Conservation (phyloP, 1,140 invertebrate species). For the Eriosoma lanigerum region DNA sequence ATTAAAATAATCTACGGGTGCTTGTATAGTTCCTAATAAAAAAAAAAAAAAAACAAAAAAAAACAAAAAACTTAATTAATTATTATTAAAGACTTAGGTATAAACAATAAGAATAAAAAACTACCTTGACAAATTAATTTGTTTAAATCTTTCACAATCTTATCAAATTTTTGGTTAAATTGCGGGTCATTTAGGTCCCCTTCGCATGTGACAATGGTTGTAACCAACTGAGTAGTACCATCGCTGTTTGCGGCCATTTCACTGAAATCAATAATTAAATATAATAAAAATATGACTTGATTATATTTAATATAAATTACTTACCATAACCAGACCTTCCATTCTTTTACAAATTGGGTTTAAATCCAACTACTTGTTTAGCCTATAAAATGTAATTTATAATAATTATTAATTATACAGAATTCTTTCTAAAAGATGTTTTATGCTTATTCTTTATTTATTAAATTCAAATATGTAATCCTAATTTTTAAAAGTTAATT, state of each 20-base stretch:
- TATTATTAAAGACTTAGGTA: not conserved
- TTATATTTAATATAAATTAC: not conserved
- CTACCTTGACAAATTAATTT: constrained; percentile 70
- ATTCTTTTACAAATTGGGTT: constrained; percentile 49
- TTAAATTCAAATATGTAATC: too few species aligned
- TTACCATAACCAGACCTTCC: constrained; percentile 52
- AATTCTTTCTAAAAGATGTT: too few species aligned
- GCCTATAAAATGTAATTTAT: constrained; percentile 30
- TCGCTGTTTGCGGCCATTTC: constrained; percentile 77
- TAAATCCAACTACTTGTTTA: constrained; percentile 48
- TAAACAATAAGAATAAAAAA: constrained; percentile 51
- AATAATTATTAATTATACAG: too few species aligned
- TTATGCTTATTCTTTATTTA: too few species aligned
- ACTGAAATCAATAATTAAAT: constrained; percentile 56
- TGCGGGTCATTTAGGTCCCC: constrained; percentile 76
- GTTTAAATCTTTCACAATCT: constrained; percentile 69
- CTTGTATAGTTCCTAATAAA: constrained; percentile 51
- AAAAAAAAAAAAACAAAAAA: constrained; percentile 45
- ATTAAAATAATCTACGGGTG: constrained; percentile 51
- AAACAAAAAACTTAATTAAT: constrained; percentile 35
- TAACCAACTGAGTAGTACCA: constrained; percentile 64
- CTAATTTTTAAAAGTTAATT: too few species aligned
- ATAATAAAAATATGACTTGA: constrained; percentile 23
- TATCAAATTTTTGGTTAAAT: constrained; percentile 69
- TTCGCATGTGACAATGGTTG: constrained; percentile 78